phyloP scores from a whole-genome alignment of 2,888 invertebrate species.

The Deilephila elpenor region DNA sequence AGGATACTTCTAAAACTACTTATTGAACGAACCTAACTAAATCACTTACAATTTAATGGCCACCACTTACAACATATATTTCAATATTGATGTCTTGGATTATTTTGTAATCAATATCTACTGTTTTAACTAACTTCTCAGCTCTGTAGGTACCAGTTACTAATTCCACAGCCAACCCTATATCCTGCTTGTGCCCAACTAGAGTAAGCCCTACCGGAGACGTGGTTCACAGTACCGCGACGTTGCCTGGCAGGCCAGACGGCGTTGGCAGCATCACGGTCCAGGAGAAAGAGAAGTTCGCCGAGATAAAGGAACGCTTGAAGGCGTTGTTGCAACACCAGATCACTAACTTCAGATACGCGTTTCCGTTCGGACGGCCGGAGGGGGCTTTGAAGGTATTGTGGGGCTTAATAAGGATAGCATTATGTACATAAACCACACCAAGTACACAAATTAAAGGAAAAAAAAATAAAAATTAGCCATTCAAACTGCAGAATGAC shows the following conservation, averaged over 20 bases:
- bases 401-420: neutral
- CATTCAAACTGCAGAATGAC: too few relatives aligned
- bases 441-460: too few relatives aligned
- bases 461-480: too few relatives aligned
- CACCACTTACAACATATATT: too few relatives aligned
- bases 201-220: slow-evolving; percentile 79
- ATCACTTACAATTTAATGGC: too few relatives aligned
- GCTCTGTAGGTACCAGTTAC: slow-evolving; percentile 45
- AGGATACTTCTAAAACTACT: too few relatives aligned
- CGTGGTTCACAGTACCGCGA: slow-evolving; percentile 83
- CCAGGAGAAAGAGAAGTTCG: slow-evolving; percentile 99
- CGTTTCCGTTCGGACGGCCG: slow-evolving; percentile 99
- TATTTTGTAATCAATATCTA: neutral
- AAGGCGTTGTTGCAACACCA: slow-evolving; percentile 97
- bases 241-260: slow-evolving; percentile 93
- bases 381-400: slow-evolving; percentile 96
- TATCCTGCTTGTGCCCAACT: slow-evolving; percentile 80
- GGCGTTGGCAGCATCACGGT: slow-evolving; percentile 99
- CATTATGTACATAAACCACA: neutral
- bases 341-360: slow-evolving; percentile 99
- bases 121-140: neutral
- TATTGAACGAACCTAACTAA: too few relatives aligned
- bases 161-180: slow-evolving; percentile 66
- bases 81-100: neutral
- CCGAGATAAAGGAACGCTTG: slow-evolving; percentile 97